phyloP scores from a whole-genome alignment of 1,140 invertebrate genomes.

The Cardiocondyla obscurior region DNA sequence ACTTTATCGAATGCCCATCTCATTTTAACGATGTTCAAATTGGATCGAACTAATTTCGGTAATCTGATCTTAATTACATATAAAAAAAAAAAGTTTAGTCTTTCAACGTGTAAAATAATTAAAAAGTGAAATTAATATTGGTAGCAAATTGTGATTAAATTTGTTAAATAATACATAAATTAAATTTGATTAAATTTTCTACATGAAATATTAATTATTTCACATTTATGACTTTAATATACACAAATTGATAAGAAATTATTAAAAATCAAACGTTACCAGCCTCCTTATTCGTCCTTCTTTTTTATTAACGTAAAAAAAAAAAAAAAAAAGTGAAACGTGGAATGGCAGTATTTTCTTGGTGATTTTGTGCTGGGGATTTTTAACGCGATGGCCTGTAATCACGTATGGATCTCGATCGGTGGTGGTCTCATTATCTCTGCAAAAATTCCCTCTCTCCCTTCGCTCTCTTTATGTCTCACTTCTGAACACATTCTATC shows the following conservation, averaged over 20 bases:
- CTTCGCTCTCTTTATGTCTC: background rate
- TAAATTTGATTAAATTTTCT: background rate
- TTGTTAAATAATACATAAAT: background rate
- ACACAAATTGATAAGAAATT: background rate
- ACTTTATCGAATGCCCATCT: background rate
- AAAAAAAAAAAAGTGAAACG: conserved; percentile 34
- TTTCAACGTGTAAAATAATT: background rate
- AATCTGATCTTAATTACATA: background rate
- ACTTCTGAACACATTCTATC: background rate
- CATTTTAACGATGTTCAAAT: background rate
- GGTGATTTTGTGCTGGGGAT: conserved; percentile 67
- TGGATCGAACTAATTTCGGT: background rate
- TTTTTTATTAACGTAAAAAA: conserved; percentile 19
- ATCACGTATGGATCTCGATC: conserved; percentile 65
- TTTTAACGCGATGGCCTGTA: conserved; percentile 57
- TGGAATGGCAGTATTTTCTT: conserved; percentile 74
- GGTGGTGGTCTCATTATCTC: conserved; percentile 69
- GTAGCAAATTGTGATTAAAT: background rate
- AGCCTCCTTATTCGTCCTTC: background rate
- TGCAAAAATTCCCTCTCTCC: conserved; percentile 35
- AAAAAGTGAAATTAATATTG: too few relatives aligned
- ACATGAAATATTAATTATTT: background rate
- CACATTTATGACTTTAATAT: background rate
- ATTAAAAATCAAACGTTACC: background rate
- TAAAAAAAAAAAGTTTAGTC: background rate